These are phyloP conservation scores for Triplophysa siluroides DNA, from an alignment of 2,113 vertebrate species.

Conservation along the genomic window DNA sequence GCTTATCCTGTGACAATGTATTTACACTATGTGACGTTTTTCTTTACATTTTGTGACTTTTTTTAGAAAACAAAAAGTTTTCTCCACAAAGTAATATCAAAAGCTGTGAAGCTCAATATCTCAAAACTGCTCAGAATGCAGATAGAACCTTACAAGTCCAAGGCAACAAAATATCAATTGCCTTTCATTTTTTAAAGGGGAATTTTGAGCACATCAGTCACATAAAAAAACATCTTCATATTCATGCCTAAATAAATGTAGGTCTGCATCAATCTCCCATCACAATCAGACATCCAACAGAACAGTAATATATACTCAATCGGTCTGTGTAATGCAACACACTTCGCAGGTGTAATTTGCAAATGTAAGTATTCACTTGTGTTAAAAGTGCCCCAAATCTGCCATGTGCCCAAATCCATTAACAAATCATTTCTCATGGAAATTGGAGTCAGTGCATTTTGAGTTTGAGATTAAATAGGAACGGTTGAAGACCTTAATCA, in stretches of 20 bases:
- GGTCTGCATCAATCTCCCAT: neutral
- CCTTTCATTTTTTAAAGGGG: neutral
- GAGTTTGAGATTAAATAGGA: conserved; percentile 72
- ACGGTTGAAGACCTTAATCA: conserved; percentile 68
- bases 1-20: too few species aligned
- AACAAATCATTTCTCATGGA: conserved; percentile 56
- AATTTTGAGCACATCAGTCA: neutral
- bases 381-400: conserved; percentile 50
- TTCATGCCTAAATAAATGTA: neutral
- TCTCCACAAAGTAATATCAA: too few species aligned
- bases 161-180: too few species aligned
- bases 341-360: conserved; percentile 38
- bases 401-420: conserved; percentile 48
- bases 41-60: too few species aligned
- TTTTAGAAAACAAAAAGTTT: too few species aligned
- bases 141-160: too few species aligned
- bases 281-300: neutral
- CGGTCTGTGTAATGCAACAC: conserved; percentile 26
- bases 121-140: too few species aligned
- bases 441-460: conserved; percentile 64
- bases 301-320: neutral
- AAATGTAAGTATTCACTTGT: conserved; percentile 29
- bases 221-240: neutral
- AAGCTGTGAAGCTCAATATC: too few species aligned
- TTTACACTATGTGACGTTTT: too few species aligned